Evolutionary conservation across 2,888 invertebrate genomes (phyloP), one percentile per base, ranked within the genome.

Genomic region (Brenthis ino): DNA sequence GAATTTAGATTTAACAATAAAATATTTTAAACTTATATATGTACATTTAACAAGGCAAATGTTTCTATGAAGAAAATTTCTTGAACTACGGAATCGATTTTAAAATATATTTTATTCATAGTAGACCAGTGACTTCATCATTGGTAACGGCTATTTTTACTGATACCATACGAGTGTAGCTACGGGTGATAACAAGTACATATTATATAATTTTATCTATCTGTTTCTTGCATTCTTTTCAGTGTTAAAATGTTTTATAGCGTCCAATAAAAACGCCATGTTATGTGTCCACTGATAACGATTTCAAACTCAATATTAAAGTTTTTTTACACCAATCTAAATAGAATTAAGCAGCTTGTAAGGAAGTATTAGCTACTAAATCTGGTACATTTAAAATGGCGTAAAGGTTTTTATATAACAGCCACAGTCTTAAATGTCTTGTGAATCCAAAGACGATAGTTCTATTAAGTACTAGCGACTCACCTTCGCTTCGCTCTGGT

Each of bases 121-220:
- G 24, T 8, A 8, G 37, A 37, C 8, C 11, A 2, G 11, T 11
- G 3, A 43, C 37, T 37, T 6, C 37, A 37, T 37, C 37, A 37
- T 1, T 37, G 11, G 37, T 43, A 43, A 11, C 2, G 8, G 37
- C 37, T 8, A 28, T 37, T 43, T 43, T 43, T 43, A 43, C 37
- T 11, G 37, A 8, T 28, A 28, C 28, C 28, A 28, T 11, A 2
- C 8, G 11, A 11, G 37, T 8, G 37, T 43, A 11, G 11, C 37
- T 43, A 1, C 37, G 37, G 37, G 37, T 11, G 37, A 43, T 43
- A 11, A 43, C 16, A 2, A 53, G 51, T 53, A 28, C 28, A 4
- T 6, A n/a, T n/a, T 3, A 53, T 16, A 63, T 53, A 16, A 43
- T 54, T 51, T 51, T 63, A 37, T 63, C 54, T 63, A 63, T 63